Evolutionary conservation across 1,140 invertebrate genomes (phyloP), one percentile per base, ranked within the genome.

Genomic region (Drosophila pandora): DNA sequence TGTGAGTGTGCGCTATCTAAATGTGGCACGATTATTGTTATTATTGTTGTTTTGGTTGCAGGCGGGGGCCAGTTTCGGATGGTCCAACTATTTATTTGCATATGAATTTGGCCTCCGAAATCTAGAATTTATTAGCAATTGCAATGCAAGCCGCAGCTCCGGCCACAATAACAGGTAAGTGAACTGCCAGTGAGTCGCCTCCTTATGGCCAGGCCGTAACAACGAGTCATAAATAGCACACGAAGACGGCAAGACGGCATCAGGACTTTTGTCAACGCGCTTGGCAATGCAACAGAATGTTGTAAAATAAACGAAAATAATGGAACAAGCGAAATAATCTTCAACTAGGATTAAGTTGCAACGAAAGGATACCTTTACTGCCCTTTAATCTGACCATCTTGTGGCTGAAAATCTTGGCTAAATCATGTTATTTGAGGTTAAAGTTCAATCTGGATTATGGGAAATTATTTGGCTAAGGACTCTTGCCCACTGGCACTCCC

Each of bases 21-120:
- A 83, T 90, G 74, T 87, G 72, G 73, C 83, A 80, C 83, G 76
- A 87, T 90, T 90, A 90, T 90, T 87, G 79, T 90, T 90, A 87
- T 90, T 90, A 87, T 80, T 88, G 79, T 68, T 61, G 79, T 37
- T 37, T 37, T 75, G 41, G 71, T 56, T 49, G 50, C 54, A 47
- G 54, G 76, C 65, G 28, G 1, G 17, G 17, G 68, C 41, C 54
- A 56, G 81, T 53, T 79, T 37, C 57, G 49, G 12, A 41, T 41
- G 25, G 8, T 12, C 23, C 32, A 67, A 50, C 72, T 49, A 69
- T 80, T 84, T 84, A 84, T 81, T 81, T 81, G 74, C 78, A 71
- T 75, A 77, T 57, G 67, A 65, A 74, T 32, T 57, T 57, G 32
- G 52, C 37, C 32, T 17, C 12, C 45, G 22, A 47, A 58, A 72